These are phyloP conservation scores for Formica aserva DNA, from an alignment of 2,888 invertebrate genomes.

Conservation along the genomic window DNA sequence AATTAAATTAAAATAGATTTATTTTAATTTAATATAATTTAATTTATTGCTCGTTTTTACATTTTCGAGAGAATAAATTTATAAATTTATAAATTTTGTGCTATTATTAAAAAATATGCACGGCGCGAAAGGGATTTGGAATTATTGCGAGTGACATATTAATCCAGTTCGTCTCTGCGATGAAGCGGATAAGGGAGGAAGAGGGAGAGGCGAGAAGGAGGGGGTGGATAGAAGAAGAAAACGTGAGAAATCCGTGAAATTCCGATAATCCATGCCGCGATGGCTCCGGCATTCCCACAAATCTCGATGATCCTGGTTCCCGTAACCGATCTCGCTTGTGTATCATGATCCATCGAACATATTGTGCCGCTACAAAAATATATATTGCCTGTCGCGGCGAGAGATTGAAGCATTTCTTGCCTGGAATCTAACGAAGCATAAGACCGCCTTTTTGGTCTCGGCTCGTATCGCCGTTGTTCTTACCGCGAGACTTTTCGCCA, in stretches of 20 bases:
- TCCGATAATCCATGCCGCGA: constrained; percentile 65
- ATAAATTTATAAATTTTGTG: neutral
- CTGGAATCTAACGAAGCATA: constrained; percentile 50
- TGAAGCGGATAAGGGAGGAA: neutral
- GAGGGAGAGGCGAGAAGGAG: constrained; percentile 11
- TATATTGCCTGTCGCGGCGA: constrained; percentile 55
- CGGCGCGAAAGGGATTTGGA: neutral
- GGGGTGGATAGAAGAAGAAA: constrained; percentile 37
- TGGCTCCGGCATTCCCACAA: constrained; percentile 63
- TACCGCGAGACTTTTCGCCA: constrained; percentile 48
- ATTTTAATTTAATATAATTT: neutral
- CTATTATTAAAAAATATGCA: neutral
- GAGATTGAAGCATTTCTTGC: constrained; percentile 52
- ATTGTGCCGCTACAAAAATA: constrained; percentile 48
- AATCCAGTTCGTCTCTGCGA: neutral
- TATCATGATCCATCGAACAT: constrained; percentile 48
- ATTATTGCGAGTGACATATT: constrained; percentile 32
- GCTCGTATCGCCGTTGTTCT: constrained; percentile 44
- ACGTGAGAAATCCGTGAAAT: constrained; percentile 66
- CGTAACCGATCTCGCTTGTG: constrained; percentile 38
- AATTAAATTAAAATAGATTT: constrained; percentile 2
- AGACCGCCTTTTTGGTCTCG: constrained; percentile 45
- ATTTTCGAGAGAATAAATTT: neutral
- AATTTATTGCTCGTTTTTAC: too few relatives aligned
- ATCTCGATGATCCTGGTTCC: constrained; percentile 43